These are phyloP conservation scores for Oceanodroma tethys DNA, from an alignment of 2,113 vertebrate genomes.

Conservation along the genomic window DNA sequence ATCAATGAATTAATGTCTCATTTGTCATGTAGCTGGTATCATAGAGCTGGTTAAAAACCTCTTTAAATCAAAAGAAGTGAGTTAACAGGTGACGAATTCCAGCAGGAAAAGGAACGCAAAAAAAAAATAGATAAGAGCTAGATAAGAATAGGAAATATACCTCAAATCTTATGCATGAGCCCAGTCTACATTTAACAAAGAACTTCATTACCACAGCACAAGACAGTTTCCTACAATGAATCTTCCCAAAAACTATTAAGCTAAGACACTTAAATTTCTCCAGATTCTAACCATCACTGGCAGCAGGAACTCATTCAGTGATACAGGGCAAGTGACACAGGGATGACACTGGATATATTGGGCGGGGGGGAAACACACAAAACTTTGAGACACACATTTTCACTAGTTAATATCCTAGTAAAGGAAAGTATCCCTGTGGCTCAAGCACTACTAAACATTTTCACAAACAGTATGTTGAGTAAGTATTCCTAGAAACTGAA, in stretches of 20 bases:
- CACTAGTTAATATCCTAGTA: not conserved
- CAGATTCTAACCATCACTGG: not conserved
- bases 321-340: not conserved
- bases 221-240: not conserved
- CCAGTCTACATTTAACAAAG: not conserved
- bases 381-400: not conserved
- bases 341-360: not conserved
- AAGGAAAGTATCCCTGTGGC: not conserved
- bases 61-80: not conserved
- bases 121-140: not conserved
- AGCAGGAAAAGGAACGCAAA: not conserved
- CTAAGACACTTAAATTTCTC: not conserved
- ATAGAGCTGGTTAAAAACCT: not conserved
- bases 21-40: not conserved
- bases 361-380: too few species aligned
- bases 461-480: not conserved
- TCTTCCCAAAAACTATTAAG: not conserved
- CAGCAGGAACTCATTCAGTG: not conserved
- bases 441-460: not conserved
- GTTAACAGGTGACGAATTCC: not conserved
- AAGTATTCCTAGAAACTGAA: not conserved
- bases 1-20: not conserved
- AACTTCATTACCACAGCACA: not conserved
- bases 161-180: not conserved
- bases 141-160: not conserved